phyloP scores from a whole-genome alignment of 2,888 invertebrate species.

The Agapostemon virescens region DNA sequence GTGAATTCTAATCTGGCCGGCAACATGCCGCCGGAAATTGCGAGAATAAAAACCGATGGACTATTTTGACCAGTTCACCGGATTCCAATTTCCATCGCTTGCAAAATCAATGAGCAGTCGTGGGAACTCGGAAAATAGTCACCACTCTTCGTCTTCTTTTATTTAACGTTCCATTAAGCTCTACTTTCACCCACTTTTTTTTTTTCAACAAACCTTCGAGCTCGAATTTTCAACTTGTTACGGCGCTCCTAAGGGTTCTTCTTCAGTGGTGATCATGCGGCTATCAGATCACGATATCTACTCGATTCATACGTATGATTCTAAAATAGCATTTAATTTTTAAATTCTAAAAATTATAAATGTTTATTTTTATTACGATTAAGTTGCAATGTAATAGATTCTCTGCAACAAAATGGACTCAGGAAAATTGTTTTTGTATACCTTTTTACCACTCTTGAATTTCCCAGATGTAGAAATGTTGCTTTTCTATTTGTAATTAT shows the following conservation, averaged over 20 bases:
- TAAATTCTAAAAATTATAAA: too few relatives aligned
- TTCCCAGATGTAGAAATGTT: too few relatives aligned
- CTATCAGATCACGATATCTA: background rate
- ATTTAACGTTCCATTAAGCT: background rate
- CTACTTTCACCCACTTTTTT: background rate
- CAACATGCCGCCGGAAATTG: conserved; percentile 10
- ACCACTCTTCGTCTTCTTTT: background rate
- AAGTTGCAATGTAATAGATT: too few relatives aligned
- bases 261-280: background rate
- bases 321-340: too few relatives aligned
- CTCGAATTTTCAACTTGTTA: background rate
- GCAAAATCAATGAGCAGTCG: conserved; percentile 43
- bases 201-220: background rate
- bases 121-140: conserved; percentile 32
- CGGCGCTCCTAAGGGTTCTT: background rate
- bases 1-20: conserved; percentile 39
- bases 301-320: too few relatives aligned
- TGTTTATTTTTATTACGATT: too few relatives aligned
- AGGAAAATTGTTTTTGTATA: too few relatives aligned
- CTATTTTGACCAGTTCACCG: conserved; percentile 36
- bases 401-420: too few relatives aligned
- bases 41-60: conserved; percentile 48
- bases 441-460: too few relatives aligned
- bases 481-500: too few relatives aligned
- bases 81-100: conserved; percentile 57